Evolutionary conservation across 2,797 vertebrate genomes (phyloP).

Genomic region (Eulemur coronatus): DNA sequence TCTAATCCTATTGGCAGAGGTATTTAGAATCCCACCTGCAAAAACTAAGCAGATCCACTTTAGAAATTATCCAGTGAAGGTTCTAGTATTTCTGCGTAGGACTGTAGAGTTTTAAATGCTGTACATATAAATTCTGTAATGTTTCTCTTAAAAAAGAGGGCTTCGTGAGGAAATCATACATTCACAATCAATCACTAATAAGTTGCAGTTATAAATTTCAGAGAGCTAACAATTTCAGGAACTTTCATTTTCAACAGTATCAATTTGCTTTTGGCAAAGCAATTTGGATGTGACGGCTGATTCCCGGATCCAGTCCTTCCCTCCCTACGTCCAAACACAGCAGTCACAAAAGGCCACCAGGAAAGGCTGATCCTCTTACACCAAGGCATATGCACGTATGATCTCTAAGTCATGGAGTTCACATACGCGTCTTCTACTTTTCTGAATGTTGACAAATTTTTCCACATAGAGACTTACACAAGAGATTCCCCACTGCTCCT

Average conservation of each 20-base stretch:
- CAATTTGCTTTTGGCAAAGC: not conserved
- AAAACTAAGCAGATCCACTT: not conserved
- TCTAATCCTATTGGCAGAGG: not conserved
- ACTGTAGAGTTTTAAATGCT: conserved; percentile 1
- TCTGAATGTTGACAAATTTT: not conserved
- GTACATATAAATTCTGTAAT: not conserved
- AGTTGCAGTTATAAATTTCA: not conserved
- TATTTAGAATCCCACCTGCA: not conserved
- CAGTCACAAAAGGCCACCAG: not conserved
- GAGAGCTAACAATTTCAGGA: not conserved
- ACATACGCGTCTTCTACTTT: not conserved
- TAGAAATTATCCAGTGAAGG: not conserved
- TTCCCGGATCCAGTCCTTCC: too few species aligned
- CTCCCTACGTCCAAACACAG: too few species aligned
- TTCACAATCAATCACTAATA: not conserved
- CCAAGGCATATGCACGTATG: not conserved
- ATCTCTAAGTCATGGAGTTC: not conserved
- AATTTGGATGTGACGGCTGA: too few species aligned
- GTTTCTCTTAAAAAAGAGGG: not conserved
- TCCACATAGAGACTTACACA: not conserved
- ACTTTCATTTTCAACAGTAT: not conserved
- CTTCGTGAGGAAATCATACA: not conserved
- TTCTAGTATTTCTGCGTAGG: not conserved
- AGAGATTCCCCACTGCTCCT: not conserved
- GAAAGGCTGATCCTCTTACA: not conserved